Evolutionary conservation across 2,797 vertebrate species (phyloP), one percentile per base, ranked within the genome.

Genomic region (Melanotaenia pygmaea): DNA sequence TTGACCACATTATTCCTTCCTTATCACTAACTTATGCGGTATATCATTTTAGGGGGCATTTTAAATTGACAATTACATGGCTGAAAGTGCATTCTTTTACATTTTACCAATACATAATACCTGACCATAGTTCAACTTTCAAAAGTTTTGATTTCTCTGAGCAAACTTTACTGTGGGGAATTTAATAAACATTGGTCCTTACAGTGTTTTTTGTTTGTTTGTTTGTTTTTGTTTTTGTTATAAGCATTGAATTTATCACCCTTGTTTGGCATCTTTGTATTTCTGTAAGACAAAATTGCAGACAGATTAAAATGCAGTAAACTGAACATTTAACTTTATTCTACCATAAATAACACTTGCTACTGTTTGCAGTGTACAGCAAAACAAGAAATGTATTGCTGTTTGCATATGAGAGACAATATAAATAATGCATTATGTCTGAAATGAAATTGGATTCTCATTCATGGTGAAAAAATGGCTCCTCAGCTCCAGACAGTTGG

Each of bases 391-490:
- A 67, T 53, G 65, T 82, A 90, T 84, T 86, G 84, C 86, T 86
- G 66, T 78, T 82, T 90, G 81, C 79, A 68, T 89, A 84, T 87
- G 86, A 87, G 37, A 81, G 77, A 81, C 82, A 77, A 65, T 87
- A 91, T 87, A 88, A 88, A 91, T 92, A 83, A 89, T 89, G 72
- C 47, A 86, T 82, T 88, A 83, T 71, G 81, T 82, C 79, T 68
- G 5, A 89, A 83, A 84, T 85, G 22, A 88, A 91, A 93, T 84
- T 90, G 80, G 76, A 85, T 89, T 85, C 57, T 67, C 74, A 77
- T 75, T 86, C 58, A 68, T 37, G 59, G 74, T n/a, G 11, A 81
- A 53, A 54, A 38, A 40, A 59, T 77, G 75, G 58, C 66, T 87
- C 43, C 59, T 77, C 74, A 61, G 74, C 28, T 63, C 64, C 59